phyloP scores from a whole-genome alignment of 2,113 vertebrate species.

The Cinclus cinclus region DNA sequence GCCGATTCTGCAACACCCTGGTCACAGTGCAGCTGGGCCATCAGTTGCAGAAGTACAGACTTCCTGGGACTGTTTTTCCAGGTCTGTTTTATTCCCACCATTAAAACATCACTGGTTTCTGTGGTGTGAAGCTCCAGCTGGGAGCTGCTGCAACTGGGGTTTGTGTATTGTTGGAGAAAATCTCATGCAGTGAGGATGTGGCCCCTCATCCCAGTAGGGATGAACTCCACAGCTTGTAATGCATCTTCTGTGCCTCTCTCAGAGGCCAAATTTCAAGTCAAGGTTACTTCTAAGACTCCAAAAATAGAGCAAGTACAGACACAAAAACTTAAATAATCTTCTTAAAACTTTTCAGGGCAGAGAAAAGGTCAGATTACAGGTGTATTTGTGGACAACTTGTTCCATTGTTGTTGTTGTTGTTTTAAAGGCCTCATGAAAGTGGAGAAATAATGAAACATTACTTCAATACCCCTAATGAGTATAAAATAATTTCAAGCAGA shows the following conservation, averaged over 20 bases:
- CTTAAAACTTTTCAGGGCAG: neutral
- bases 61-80: neutral
- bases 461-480: neutral
- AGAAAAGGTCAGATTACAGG: slow-evolving; percentile 15
- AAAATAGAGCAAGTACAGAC: slow-evolving; percentile 45
- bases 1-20: neutral
- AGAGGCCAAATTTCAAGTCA: neutral
- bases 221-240: neutral
- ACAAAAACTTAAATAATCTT: neutral
- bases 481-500: neutral
- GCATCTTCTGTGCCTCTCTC: neutral
- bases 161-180: neutral
- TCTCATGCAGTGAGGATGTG: neutral
- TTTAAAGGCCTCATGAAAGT: neutral
- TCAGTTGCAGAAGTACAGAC: neutral
- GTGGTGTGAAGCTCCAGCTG: neutral
- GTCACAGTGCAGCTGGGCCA: neutral
- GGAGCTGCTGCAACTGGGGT: neutral
- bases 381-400: neutral
- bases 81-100: neutral
- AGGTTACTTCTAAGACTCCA: neutral
- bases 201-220: neutral
- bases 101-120: neutral
- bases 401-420: neutral
- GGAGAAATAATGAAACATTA: neutral